Evolutionary conservation across 2,113 vertebrate genomes (phyloP).

Genomic region (Lepus americanus): DNA sequence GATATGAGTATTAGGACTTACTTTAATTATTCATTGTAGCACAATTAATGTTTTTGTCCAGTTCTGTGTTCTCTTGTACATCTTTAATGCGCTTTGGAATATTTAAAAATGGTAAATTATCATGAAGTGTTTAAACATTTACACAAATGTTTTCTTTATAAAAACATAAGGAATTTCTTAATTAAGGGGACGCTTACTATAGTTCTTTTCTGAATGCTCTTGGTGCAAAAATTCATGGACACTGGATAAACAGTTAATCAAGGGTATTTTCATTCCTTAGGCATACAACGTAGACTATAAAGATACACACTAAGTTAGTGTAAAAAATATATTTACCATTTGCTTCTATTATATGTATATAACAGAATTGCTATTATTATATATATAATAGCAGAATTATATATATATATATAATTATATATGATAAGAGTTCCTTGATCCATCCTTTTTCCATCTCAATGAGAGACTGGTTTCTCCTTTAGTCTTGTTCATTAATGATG

Average conservation of each 20-base stretch:
- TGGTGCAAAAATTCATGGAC: slow-evolving; percentile 4
- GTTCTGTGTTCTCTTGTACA: not conserved
- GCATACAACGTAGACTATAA: not conserved
- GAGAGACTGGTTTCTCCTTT: not conserved
- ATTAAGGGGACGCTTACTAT: not conserved
- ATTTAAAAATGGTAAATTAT: slow-evolving; percentile 55
- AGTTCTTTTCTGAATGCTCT: not conserved
- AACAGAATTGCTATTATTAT: too few species aligned
- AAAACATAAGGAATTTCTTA: slow-evolving; percentile 5
- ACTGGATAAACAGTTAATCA: not conserved
- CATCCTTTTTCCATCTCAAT: not conserved
- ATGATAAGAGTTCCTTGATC: slow-evolving; percentile 44
- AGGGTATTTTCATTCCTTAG: slow-evolving; percentile 2
- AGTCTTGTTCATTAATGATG: slow-evolving; percentile 60
- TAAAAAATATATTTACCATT: slow-evolving; percentile 62
- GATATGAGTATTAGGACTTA: not conserved
- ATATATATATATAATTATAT: too few species aligned
- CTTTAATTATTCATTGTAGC: slow-evolving; percentile 10
- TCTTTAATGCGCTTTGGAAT: slow-evolving; percentile 16
- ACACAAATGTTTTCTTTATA: not conserved
- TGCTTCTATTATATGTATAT: not conserved
- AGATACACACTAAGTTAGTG: slow-evolving; percentile 19
- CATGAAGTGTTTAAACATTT: slow-evolving; percentile 40
- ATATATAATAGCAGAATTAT: too few species aligned
- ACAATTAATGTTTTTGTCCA: slow-evolving; percentile 52